phyloP scores from a whole-genome alignment of 1,140 invertebrate species.

The Cotesia chilonis region DNA sequence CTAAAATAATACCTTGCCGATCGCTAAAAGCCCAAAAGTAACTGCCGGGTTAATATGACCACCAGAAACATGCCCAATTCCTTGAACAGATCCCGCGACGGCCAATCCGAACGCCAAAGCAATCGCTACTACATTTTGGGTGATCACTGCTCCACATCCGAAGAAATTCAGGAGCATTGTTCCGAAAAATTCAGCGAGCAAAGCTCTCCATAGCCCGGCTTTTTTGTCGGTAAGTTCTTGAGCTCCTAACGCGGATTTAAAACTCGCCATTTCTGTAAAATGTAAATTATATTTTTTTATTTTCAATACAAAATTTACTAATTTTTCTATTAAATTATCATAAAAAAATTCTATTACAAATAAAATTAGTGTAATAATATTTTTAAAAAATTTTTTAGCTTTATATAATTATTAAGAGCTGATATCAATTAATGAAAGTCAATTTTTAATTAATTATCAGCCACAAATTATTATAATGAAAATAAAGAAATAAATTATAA shows the following conservation, averaged over 20 bases:
- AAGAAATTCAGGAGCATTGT: slow-evolving; percentile 84
- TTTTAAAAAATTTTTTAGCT: too few species aligned
- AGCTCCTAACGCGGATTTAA: slow-evolving; percentile 71
- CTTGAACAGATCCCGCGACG: slow-evolving; percentile 82
- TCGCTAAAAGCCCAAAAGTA: slow-evolving; percentile 79
- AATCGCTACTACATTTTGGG: slow-evolving; percentile 76
- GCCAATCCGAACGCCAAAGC: slow-evolving; percentile 86
- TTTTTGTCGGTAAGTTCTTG: slow-evolving; percentile 73
- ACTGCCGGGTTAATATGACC: slow-evolving; percentile 93
- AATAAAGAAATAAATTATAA: too few species aligned
- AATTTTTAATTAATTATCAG: too few species aligned
- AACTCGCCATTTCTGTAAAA: slow-evolving; percentile 63
- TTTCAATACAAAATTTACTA: not conserved
- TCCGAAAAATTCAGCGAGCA: slow-evolving; percentile 86
- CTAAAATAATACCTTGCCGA: slow-evolving; percentile 73
- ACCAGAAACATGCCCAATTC: slow-evolving; percentile 87
- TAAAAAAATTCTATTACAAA: too few species aligned
- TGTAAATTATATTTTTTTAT: slow-evolving; percentile 7
- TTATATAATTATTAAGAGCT: too few species aligned
- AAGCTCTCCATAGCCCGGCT: slow-evolving; percentile 71
- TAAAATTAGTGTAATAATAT: too few species aligned
- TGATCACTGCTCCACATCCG: slow-evolving; percentile 80
- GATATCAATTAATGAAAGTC: too few species aligned
- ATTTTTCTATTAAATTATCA: too few species aligned
- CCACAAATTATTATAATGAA: too few species aligned